Percentiles rank a stretch among this genome's conserved stretches.
Conservation (phyloP, 2,888 invertebrate genomes). For the Oligia strigilis region DNA sequence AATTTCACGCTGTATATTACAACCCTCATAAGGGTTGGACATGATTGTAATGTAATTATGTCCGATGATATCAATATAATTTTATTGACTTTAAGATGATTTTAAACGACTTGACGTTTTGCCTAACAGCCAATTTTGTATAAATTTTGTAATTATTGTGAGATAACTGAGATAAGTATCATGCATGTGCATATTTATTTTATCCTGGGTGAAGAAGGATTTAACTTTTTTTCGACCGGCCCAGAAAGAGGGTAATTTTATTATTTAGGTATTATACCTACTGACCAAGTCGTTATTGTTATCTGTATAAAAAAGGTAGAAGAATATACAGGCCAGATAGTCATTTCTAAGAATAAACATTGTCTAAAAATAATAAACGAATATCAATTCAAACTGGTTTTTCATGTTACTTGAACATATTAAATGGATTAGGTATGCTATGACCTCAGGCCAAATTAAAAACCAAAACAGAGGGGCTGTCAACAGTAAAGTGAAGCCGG, state of each 20-base stretch:
- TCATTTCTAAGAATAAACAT: slow-evolving; percentile 59
- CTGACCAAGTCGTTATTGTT: slow-evolving; percentile 7
- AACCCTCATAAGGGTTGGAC: slow-evolving; percentile 6
- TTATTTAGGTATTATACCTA: neutral
- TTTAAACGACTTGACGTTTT: neutral
- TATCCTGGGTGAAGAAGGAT: neutral
- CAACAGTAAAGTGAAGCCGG: too few species aligned
- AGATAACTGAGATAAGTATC: neutral
- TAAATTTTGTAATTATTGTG: neutral
- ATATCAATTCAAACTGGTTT: slow-evolving; percentile 56
- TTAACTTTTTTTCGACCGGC: too few species aligned
- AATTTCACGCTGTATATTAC: neutral
- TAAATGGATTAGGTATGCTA: slow-evolving; percentile 15
- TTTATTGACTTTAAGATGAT: neutral
- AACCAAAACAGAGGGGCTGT: too few species aligned
- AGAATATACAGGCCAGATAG: slow-evolving; percentile 32
- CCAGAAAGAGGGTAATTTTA: neutral
- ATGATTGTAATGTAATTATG: slow-evolving; percentile 1
- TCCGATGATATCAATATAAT: slow-evolving; percentile 10
- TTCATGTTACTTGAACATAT: slow-evolving; percentile 52
- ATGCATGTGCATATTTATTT: neutral
- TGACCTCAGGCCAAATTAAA: slow-evolving; percentile 14
- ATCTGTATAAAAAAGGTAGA: neutral
- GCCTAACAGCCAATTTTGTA: slow-evolving; percentile 2
- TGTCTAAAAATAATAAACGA: slow-evolving; percentile 58